Evolutionary conservation across 2,888 invertebrate species (phyloP), one percentile per base, ranked within the genome.

Genomic region (Dorcus parallelipipedus): DNA sequence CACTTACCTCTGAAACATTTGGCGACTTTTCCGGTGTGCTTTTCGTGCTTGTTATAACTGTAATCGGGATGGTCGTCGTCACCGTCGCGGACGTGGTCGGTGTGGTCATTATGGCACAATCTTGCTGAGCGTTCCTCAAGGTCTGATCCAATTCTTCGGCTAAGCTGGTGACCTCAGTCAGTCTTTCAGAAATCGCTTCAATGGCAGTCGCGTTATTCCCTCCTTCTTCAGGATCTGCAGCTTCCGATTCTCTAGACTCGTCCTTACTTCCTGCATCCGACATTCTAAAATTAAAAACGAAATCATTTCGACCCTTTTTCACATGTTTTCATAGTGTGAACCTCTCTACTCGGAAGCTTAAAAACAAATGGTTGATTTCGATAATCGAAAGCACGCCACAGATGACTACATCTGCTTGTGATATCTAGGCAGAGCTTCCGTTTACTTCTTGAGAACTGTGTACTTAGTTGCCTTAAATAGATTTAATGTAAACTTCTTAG

Each of bases 61-160:
- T 52, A 42, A 59, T 55, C 14, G 59, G 59, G 14, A 59, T 48
- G 38, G 59, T 56, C 14, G 55, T 55, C 14, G 59, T 59, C n/a
- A 59, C 45, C 9, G 55, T 56, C 10, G 59, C 56, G 8, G 70
- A 68, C 26, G 72, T 70, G 14, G 71, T 71, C 6, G 71, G 67
- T 6, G 65, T 58, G 8, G 70, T 64, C 47, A 68, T 67, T 39
- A 70, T 72, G 62, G 78, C 68, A 61, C 77, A 77, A 63, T 78
- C 77, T 62, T 77, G 78, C 66, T 82, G 82, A 8, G 81, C 81
- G 63, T 82, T 81, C 42, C 79, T 77, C 57, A 86, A 74, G 23
- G 83, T 81, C 41, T 83, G 81, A 70, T 88, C 88, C 64, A 88
- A 74, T 62, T 86, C 85, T 72, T 88, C 88, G 2, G 88, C 87